These are phyloP conservation scores for Gallinago nigripennis DNA, from an alignment of 2,797 vertebrate species.

Conservation along the genomic window DNA sequence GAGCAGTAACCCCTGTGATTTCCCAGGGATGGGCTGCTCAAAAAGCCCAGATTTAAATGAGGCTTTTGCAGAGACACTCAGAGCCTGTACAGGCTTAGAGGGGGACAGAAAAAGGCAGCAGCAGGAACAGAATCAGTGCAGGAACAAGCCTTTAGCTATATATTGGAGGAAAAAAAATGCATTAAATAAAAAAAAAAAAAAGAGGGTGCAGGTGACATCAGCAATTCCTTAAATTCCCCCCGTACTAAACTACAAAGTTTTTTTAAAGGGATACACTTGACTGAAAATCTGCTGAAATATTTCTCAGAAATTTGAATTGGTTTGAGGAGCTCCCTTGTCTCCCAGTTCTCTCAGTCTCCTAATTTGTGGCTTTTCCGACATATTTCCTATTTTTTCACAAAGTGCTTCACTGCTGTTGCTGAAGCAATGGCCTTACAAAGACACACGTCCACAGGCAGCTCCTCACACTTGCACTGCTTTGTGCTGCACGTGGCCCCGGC, in stretches of 20 bases:
- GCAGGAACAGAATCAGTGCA: slow-evolving; percentile 9
- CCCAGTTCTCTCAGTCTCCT: not conserved
- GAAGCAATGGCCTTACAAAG: not conserved
- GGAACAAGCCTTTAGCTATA: not conserved
- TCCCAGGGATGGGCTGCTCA: slow-evolving; percentile 29
- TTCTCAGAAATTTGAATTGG: not conserved
- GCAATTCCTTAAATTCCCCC: not conserved
- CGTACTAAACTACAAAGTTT: not conserved
- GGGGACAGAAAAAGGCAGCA: slow-evolving; percentile 25
- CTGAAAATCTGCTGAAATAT: not conserved
- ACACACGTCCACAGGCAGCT: not conserved
- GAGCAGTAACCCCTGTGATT: slow-evolving; percentile 58
- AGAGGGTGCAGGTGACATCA: not conserved
- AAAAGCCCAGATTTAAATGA: slow-evolving; percentile 52
- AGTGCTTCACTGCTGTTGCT: not conserved
- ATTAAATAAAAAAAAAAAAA: not conserved
- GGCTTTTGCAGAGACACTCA: slow-evolving; percentile 32
- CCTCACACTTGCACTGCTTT: not conserved
- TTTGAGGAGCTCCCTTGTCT: not conserved
- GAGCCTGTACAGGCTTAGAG: not conserved
- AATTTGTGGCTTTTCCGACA: not conserved
- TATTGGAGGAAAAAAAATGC: not conserved
- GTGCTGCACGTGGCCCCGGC: not conserved
- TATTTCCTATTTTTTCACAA: not conserved
- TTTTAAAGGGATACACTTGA: not conserved